Conservation (phyloP, 2,113 vertebrate species). For the Columba janthina region DNA sequence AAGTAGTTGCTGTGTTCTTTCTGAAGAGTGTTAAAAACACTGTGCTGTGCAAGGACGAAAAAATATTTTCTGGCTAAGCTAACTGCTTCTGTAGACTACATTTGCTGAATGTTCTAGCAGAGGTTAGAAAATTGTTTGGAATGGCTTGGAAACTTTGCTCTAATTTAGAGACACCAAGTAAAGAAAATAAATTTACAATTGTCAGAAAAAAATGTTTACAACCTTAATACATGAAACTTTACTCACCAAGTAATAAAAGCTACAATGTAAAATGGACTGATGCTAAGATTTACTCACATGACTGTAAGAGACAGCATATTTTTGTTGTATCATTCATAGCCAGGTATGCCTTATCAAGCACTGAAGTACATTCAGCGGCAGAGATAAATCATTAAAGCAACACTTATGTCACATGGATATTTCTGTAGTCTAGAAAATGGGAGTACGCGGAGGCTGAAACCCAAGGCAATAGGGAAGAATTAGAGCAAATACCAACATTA, state of each 20-base stretch:
- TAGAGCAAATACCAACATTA: too few relatives aligned
- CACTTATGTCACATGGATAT: too few relatives aligned
- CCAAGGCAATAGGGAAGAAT: not conserved
- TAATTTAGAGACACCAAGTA: not conserved
- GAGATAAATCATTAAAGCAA: not conserved
- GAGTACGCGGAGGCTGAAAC: not conserved
- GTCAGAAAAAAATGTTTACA: not conserved
- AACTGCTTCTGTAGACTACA: not conserved
- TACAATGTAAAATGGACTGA: not conserved
- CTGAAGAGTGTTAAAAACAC: not conserved
- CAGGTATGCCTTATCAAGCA: not conserved
- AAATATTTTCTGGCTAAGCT: not conserved
- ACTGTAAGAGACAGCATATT: not conserved
- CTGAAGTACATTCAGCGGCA: not conserved
- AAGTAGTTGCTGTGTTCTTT: not conserved
- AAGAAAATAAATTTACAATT: not conserved
- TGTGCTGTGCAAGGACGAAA: not conserved
- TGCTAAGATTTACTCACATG: not conserved
- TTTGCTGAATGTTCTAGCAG: not conserved
- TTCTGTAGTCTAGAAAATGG: not conserved
- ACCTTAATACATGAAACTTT: not conserved
- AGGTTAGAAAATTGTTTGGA: not conserved
- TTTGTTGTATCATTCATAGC: not conserved
- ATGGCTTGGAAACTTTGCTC: not conserved
- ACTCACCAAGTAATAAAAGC: not conserved